Evolutionary conservation across 2,113 vertebrate genomes (phyloP), one percentile per base, ranked within the genome.

Genomic region (Cyanocitta stelleri): DNA sequence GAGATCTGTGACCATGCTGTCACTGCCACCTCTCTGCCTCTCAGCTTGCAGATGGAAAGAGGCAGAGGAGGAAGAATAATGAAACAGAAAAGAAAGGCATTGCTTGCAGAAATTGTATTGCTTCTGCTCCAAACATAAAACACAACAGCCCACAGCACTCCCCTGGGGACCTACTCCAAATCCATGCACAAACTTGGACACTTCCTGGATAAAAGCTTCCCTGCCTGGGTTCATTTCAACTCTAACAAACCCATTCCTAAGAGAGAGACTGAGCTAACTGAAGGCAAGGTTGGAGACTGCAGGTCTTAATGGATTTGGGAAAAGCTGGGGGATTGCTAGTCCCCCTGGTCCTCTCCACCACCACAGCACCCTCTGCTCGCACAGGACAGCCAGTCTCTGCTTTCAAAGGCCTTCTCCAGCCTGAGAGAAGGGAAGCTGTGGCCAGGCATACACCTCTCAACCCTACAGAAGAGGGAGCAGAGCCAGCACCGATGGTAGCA

Each of bases 121-220:
- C 71, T 96, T 85, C 55, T 74, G 68, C 83, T 94, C 61, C 79
- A 77, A 55, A 93, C 71, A n/a, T 55, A 69, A 84, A 78, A 95
- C 51, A 58, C 1, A 11, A 80, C 51, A 67, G 71, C 51, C 85
- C 73, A 69, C 82, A 67, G 79, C 63, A 61, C 33, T 80, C 66
- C 90, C 78, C n/a, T 48, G 61, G 82, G 75, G 56, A 85, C 19
- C 30, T n/a, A 22, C 35, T 94, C 87, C 79, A 83, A 88, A 91
- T 62, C 87, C 79, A 78, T 11, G 33, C 58, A 62, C 9, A 69
- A n/a, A 66, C 39, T 41, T 8, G 67, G 75, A 63, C 39, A 56
- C 51, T 80, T 76, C 82, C 56, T 35, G 63, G 46, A 77, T 39
- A 77, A 91, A 85, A 91, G 30, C 75, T 90, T 91, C 72, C 43